Conservation (phyloP, 2,888 invertebrate genomes). For the Lycophotia porphyrea region DNA sequence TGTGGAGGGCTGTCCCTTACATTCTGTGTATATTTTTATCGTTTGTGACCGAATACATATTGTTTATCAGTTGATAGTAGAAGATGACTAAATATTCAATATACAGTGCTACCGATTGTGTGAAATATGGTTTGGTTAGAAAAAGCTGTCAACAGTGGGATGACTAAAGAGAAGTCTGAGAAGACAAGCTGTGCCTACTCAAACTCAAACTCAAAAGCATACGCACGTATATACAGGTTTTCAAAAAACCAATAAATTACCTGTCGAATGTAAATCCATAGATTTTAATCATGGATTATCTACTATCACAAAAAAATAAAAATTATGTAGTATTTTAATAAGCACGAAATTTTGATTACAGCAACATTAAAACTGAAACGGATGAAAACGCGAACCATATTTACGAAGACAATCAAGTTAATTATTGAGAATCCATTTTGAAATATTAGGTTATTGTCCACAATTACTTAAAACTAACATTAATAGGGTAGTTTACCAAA, state of each 20-base stretch:
- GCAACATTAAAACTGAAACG: background rate
- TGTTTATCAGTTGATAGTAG: background rate
- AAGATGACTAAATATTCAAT: background rate
- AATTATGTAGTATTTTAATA: background rate
- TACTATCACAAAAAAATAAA: background rate
- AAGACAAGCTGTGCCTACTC: too few species aligned
- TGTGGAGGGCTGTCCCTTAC: too few species aligned
- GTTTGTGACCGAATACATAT: too few species aligned
- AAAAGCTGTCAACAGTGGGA: too few species aligned
- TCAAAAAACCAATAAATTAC: background rate
- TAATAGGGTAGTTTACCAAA: too few species aligned
- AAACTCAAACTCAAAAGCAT: too few species aligned
- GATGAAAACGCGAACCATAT: constrained; percentile 11
- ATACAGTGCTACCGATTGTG: background rate
- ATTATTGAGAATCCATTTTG: background rate
- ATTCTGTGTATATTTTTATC: too few species aligned
- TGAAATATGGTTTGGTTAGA: background rate
- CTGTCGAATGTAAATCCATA: background rate
- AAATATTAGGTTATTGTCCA: constrained; percentile 11
- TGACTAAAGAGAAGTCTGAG: too few species aligned
- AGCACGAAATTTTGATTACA: constrained; percentile 1
- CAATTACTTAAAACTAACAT: background rate
- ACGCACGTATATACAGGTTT: too few species aligned
- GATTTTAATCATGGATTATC: background rate
- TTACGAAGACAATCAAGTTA: constrained; percentile 29